These are phyloP conservation scores for Caenorhabditis latens DNA, from an alignment of 1,140 invertebrate species.

Conservation along the genomic window DNA sequence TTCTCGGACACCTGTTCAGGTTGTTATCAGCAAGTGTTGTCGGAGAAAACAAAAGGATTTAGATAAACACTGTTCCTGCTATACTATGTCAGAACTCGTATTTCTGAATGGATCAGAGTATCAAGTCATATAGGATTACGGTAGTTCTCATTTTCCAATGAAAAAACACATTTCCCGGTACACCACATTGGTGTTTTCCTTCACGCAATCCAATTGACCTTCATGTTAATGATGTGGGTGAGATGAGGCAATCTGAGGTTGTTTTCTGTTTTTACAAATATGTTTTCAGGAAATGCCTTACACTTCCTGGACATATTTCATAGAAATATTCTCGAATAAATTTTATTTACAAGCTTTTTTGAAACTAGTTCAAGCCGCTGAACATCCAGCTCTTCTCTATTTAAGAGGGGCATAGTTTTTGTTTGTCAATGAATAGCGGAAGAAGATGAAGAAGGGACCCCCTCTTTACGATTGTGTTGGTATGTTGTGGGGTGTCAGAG, in stretches of 20 bases:
- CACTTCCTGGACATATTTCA: no score
- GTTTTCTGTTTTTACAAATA: not conserved
- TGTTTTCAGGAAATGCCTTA: no score
- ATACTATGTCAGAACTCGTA: no score
- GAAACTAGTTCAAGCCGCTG: no score
- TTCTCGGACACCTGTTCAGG: slow-evolving; percentile 29
- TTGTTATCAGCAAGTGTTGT: not conserved
- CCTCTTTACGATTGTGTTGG: not conserved
- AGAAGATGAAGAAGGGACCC: not conserved
- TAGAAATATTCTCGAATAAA: no score
- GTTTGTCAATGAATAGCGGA: slow-evolving; percentile 41
- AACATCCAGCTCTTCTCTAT: not conserved
- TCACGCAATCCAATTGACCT: not conserved
- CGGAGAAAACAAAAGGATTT: not conserved
- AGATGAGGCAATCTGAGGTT: not conserved
- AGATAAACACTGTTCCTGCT: no score
- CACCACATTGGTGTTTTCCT: not conserved
- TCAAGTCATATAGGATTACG: not conserved
- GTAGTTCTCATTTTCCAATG: not conserved
- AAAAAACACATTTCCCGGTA: not conserved
- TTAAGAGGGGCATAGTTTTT: not conserved
- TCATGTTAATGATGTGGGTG: not conserved
- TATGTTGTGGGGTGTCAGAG: not conserved
- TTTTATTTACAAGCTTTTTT: no score
- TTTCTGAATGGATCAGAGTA: no score